These are phyloP conservation scores for Cataglyphis livida DNA, from an alignment of 2,888 invertebrate species.

Conservation along the genomic window DNA sequence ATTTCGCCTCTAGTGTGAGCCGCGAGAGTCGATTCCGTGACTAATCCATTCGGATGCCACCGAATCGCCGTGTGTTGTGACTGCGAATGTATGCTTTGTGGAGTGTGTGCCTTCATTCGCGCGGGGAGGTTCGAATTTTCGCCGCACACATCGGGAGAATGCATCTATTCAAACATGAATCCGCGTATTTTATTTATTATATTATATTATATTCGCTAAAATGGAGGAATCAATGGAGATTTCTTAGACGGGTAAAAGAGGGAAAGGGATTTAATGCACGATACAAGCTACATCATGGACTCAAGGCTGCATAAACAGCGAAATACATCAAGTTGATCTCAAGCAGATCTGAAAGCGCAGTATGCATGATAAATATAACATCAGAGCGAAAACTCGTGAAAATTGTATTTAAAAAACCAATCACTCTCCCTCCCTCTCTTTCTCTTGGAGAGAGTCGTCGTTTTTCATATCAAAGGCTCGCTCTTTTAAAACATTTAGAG, in stretches of 20 bases:
- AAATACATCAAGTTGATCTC: not conserved
- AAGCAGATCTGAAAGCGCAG: not conserved
- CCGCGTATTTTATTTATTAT: not conserved
- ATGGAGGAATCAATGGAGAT: not conserved
- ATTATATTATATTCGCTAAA: not conserved
- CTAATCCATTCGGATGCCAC: conserved; percentile 51
- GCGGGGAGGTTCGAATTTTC: conserved; percentile 20
- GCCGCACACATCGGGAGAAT: conserved; percentile 23
- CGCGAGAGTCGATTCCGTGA: conserved; percentile 51
- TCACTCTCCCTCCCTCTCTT: not conserved
- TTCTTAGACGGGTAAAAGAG: not conserved
- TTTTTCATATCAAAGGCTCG: not conserved
- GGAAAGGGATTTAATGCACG: not conserved
- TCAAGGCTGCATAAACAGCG: not conserved
- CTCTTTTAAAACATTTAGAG: conserved; percentile 22
- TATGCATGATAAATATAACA: conserved; percentile 25
- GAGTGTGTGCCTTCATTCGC: conserved; percentile 39
- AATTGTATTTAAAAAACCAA: conserved; percentile 4
- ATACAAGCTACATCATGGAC: not conserved
- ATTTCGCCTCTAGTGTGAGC: conserved; percentile 50
- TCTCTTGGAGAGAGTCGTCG: not conserved
- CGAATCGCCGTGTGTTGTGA: conserved; percentile 47
- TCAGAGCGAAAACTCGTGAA: conserved; percentile 10
- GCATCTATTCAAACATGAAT: not conserved
- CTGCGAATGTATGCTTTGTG: conserved; percentile 57